These are phyloP conservation scores for Cataglyphis altisquamis DNA, from an alignment of 2,888 invertebrate species.

Conservation along the genomic window DNA sequence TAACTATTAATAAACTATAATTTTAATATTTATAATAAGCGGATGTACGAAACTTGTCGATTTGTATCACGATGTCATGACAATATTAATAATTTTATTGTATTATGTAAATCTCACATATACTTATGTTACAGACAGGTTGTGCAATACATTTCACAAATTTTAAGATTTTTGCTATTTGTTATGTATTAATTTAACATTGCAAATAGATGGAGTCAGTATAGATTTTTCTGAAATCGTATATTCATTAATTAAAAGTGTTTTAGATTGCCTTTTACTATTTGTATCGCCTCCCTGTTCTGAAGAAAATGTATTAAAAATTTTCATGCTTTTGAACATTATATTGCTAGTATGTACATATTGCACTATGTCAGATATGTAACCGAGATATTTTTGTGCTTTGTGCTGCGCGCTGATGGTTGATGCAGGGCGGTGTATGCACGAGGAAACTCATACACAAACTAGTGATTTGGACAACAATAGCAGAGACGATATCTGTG, in stretches of 20 bases:
- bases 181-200: slow-evolving; percentile 4
- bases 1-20: background rate
- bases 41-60: slow-evolving; percentile 62
- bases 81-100: slow-evolving; percentile 71
- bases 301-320: slow-evolving; percentile 57
- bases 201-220: background rate
- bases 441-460: slow-evolving; percentile 82
- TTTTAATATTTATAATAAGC: slow-evolving; percentile 53
- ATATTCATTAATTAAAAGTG: slow-evolving; percentile 56
- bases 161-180: slow-evolving; percentile 39
- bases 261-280: slow-evolving; percentile 55
- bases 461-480: slow-evolving; percentile 82
- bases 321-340: slow-evolving; percentile 60
- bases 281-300: slow-evolving; percentile 64
- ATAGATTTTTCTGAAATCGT: slow-evolving; percentile 57
- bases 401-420: slow-evolving; percentile 81
- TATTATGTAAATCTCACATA: slow-evolving; percentile 80
- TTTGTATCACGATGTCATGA: slow-evolving; percentile 59
- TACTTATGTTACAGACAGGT: slow-evolving; percentile 74
- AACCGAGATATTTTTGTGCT: slow-evolving; percentile 81
- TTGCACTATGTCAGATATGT: slow-evolving; percentile 70
- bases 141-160: slow-evolving; percentile 72
- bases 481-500: slow-evolving; percentile 81
- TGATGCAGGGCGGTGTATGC: slow-evolving; percentile 81
- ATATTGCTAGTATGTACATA: slow-evolving; percentile 64